Evolutionary conservation across 2,888 invertebrate species (phyloP), one percentile per base, ranked within the genome.

Genomic region (Eupithecia pulchellata): DNA sequence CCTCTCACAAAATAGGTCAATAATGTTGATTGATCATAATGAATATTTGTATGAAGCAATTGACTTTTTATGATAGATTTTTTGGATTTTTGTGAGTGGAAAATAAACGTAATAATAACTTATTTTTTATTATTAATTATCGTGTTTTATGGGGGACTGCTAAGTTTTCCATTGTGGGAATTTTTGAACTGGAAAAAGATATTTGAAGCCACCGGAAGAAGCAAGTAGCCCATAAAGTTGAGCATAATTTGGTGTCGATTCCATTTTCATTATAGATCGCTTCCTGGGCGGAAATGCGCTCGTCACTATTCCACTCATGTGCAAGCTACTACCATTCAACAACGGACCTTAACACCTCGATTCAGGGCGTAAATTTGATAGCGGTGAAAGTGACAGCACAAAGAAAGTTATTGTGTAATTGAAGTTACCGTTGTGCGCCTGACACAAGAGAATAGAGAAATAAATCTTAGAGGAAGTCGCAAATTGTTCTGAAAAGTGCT

Each of bases 361-460:
- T 0, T 65, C 82, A 76, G 69, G 73, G 72, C 67, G 66, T 64
- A 69, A 76, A 83, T 83, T 90, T 64, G 64, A 67, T 61, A 77
- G 74, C 72, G 82, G 87, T 82, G 89, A 91, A 90, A 91, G 89
- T 84, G 75, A 77, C 76, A 72, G 30, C 78, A 80, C 79, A 79
- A 90, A 89, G 90, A 91, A 91, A 91, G 90, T 88, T 85, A 87
- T 86, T 81, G 82, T 84, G 79, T 82, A 79, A 88, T 86, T 86
- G 83, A 84, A 84, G 84, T 60, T 32, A 72, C 66, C 52, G 69
- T 64, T 69, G 66, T 42, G 64, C 66, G 62, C 47, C 47, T 66
- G 65, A 69, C 64, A 64, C 64, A 27, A 61, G 61, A 65, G 34
- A 64, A 30, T 30, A 60, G 29, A 60, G 32, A 60, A 30, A 57